Conservation (phyloP, 2,797 vertebrate species). For the Bradypus variegatus region DNA sequence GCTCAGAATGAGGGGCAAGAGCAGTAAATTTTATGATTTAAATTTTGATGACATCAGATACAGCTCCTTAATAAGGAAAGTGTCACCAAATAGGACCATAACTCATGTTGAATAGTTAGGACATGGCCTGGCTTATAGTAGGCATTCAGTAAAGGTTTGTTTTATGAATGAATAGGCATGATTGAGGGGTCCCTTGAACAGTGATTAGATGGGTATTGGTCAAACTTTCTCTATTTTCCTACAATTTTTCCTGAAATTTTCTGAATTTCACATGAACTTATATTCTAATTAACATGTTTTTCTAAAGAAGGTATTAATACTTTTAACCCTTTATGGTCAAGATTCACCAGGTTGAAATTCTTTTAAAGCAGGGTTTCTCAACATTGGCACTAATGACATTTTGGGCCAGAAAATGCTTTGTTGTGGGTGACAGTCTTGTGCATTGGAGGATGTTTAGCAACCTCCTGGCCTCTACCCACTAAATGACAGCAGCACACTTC, state of each 20-base stretch:
- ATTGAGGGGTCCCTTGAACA: not conserved
- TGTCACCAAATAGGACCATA: not conserved
- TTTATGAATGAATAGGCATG: not conserved
- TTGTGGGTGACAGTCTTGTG: not conserved
- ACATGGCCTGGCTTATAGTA: not conserved
- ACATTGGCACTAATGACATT: not conserved
- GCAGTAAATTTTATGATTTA: not conserved
- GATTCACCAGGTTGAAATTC: not conserved
- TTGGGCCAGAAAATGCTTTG: not conserved
- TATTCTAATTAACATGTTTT: not conserved
- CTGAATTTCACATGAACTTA: not conserved
- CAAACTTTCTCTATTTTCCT: not conserved
- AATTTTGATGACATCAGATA: not conserved
- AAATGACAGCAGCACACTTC: not conserved
- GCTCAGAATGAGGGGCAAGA: not conserved
- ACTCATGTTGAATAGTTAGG: not conserved
- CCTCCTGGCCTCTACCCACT: too few species aligned
- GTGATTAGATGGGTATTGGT: not conserved
- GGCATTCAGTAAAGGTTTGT: not conserved
- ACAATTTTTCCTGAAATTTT: not conserved
- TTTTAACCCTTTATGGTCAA: not conserved
- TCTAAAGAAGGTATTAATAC: not conserved
- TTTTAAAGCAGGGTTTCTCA: not conserved
- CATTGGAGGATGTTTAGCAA: not conserved
- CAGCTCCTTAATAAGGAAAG: not conserved